Conservation (phyloP, 2,113 vertebrate genomes). For the Psilopogon haemacephalus region DNA sequence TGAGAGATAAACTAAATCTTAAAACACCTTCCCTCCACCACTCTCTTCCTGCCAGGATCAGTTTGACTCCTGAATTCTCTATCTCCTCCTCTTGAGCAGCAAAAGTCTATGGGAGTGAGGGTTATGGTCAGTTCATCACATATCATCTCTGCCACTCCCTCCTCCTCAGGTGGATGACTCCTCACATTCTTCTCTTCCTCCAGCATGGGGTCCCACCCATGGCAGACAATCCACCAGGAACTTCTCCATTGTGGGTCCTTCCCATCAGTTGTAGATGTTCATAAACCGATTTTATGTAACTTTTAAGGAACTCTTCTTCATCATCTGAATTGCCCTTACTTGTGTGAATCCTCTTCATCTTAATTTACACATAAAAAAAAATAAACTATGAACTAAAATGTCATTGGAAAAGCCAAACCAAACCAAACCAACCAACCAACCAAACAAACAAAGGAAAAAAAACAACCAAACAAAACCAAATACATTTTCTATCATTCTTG, state of each 20-base stretch:
- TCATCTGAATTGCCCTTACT: background rate
- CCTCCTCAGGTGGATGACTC: no score
- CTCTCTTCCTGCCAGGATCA: background rate
- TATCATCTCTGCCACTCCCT: background rate
- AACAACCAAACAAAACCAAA: background rate
- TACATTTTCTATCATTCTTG: background rate
- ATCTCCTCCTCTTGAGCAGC: background rate
- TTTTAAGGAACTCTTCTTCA: background rate
- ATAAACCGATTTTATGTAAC: background rate
- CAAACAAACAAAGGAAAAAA: background rate
- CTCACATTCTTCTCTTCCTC: background rate
- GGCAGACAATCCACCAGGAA: background rate
- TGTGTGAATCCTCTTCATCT: background rate
- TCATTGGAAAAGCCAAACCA: accelerated
- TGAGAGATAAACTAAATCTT: background rate
- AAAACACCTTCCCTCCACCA: background rate
- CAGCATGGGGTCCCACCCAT: background rate
- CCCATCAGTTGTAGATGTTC: background rate
- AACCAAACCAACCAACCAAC: background rate
- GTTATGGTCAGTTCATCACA: background rate
- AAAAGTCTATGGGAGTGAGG: background rate
- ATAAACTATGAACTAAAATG: background rate
- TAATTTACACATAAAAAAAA: background rate
- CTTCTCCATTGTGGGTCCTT: background rate
- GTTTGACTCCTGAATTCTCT: background rate